A percentile compares a stretch with the other conserved stretches of the same genome.
Evolutionary conservation across 2,113 vertebrate species (phyloP).

Genomic region (Actenoides hombroni): DNA sequence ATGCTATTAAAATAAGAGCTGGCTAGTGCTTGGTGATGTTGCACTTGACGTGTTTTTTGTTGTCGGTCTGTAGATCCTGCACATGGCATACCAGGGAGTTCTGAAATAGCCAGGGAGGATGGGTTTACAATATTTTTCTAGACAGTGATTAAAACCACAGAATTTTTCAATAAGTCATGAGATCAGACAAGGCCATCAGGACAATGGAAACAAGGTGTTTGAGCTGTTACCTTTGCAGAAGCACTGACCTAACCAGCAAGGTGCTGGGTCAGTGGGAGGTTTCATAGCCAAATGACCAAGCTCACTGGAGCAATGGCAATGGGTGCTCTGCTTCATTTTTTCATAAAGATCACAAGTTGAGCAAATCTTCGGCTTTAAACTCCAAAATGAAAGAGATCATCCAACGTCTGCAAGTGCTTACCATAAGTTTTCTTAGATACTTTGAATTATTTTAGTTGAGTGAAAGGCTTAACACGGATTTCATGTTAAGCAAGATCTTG

Average conservation of each 20-base stretch:
- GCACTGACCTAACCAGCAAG: not conserved
- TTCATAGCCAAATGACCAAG: not conserved
- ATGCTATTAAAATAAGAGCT: conserved; percentile 61
- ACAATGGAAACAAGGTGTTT: not conserved
- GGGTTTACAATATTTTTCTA: conserved; percentile 28
- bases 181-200: not conserved
- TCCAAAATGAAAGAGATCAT: not conserved
- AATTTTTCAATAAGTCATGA: not conserved
- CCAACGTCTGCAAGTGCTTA: not conserved
- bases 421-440: not conserved
- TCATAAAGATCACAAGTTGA: not conserved
- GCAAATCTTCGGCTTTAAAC: not conserved
- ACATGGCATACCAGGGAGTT: not conserved
- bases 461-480: conserved; percentile 4
- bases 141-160: not conserved
- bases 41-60: conserved; percentile 51
- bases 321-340: not conserved
- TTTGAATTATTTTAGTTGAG: not conserved
- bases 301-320: not conserved
- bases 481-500: not conserved
- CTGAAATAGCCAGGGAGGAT: not conserved
- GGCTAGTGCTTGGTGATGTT: conserved; percentile 36
- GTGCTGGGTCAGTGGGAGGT: rapidly evolving
- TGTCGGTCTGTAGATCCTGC: not conserved
- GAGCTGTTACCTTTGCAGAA: not conserved